These are phyloP conservation scores for Pithys albifrons DNA, from an alignment of 2,113 vertebrate genomes.

Conservation along the genomic window DNA sequence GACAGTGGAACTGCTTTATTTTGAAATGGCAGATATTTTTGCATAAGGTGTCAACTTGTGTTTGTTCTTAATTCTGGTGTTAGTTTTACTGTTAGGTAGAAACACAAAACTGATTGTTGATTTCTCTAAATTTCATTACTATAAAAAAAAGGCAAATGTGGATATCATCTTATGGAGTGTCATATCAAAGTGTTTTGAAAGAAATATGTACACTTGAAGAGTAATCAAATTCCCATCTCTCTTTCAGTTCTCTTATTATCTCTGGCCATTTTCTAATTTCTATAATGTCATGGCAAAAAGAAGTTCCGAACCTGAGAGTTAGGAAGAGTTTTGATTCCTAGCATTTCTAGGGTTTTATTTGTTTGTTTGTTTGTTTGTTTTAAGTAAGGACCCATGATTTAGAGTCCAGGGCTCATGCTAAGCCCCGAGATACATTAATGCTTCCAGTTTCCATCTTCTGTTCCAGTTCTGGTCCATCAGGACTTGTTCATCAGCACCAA, in stretches of 20 bases:
- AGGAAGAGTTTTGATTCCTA: background rate
- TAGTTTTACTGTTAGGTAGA: background rate
- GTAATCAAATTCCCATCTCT: background rate
- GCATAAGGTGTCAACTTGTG: rapidly evolving
- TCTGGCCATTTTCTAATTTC: background rate
- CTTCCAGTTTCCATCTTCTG: background rate
- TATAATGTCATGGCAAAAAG: background rate
- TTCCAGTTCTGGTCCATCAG: background rate
- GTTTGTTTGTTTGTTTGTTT: too few species aligned
- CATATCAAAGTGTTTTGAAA: background rate
- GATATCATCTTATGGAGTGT: background rate
- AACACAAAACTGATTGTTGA: background rate
- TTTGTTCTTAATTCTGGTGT: background rate
- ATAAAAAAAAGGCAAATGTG: background rate
- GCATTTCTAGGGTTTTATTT: background rate
- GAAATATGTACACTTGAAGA: background rate
- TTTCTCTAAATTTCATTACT: background rate
- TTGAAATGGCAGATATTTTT: background rate
- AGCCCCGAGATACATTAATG: background rate
- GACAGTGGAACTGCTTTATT: background rate
- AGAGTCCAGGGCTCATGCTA: background rate
- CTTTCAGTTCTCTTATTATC: background rate
- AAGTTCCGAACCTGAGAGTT: background rate
- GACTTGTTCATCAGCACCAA: rapidly evolving
- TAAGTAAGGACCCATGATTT: background rate